Percentiles rank a stretch among this genome's conserved stretches.
phyloP scores from a whole-genome alignment of 2,797 vertebrate genomes.

The Sparus aurata region DNA sequence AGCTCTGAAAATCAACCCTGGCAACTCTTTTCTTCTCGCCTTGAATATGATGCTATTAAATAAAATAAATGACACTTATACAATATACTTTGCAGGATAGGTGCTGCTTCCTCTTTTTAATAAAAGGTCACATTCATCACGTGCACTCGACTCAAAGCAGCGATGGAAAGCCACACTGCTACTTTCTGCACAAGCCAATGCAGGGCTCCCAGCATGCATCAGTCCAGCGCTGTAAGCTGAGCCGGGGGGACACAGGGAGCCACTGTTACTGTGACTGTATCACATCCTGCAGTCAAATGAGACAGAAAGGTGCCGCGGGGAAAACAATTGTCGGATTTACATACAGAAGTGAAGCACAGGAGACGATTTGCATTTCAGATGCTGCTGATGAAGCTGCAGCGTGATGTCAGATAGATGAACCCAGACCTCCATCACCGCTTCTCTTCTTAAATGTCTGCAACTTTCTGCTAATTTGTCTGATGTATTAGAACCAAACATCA shows the following conservation, averaged over 20 bases:
- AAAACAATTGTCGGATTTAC: slow-evolving; percentile 56
- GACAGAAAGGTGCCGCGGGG: slow-evolving; percentile 43
- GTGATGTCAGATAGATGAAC: not conserved
- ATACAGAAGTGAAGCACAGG: slow-evolving; percentile 29
- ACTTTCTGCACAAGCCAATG: not conserved
- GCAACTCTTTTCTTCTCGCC: not conserved
- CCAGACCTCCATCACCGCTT: not conserved
- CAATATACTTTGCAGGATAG: not conserved
- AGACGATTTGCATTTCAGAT: slow-evolving; percentile 56
- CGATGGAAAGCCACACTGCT: not conserved
- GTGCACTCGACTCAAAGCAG: not conserved
- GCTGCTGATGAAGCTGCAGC: not conserved
- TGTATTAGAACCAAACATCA: not conserved
- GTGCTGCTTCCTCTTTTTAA: not conserved
- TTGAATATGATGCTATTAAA: not conserved
- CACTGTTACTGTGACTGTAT: slow-evolving; percentile 48
- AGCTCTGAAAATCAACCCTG: not conserved
- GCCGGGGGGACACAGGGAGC: slow-evolving; percentile 25
- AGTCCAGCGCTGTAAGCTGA: slow-evolving; percentile 16
- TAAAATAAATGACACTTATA: not conserved
- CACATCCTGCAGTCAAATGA: slow-evolving; percentile 70
- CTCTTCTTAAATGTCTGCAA: not conserved
- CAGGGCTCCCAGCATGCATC: slow-evolving; percentile 36
- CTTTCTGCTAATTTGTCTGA: not conserved
- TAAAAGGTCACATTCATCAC: not conserved